These are phyloP conservation scores for Drosophila nigricruria DNA, from an alignment of 2,888 invertebrate species.

Conservation along the genomic window DNA sequence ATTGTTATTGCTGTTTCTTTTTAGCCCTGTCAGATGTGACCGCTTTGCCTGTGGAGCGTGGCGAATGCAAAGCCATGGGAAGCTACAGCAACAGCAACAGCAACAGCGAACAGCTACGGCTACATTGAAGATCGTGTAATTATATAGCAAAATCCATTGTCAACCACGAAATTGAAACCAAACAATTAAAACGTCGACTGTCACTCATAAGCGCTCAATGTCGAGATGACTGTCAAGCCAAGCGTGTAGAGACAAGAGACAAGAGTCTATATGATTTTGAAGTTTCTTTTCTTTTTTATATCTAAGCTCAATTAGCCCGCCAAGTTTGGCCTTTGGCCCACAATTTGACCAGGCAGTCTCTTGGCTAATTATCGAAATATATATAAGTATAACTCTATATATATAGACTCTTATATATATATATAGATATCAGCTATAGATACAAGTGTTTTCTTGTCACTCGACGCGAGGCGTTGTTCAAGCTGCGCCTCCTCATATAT, in stretches of 20 bases:
- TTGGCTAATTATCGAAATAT: constrained; percentile 46
- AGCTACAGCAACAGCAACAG: constrained; percentile 36
- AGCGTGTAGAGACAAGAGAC: constrained; percentile 12
- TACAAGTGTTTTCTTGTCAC: constrained; percentile 72
- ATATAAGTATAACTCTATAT: constrained; percentile 9
- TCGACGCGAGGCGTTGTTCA: constrained; percentile 58
- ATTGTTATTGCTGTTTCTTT: constrained; percentile 12
- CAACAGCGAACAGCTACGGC: constrained; percentile 24
- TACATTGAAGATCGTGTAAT: constrained; percentile 77
- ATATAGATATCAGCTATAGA: constrained; percentile 15
- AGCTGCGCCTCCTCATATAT: constrained; percentile 58
- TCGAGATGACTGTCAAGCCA: constrained; percentile 59
- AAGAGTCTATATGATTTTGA: constrained; percentile 15
- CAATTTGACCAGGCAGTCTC: constrained; percentile 29
- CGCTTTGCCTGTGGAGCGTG: constrained; percentile 76
- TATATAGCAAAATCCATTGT: constrained; percentile 80
- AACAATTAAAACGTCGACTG: constrained; percentile 72
- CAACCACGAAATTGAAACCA: constrained; percentile 80
- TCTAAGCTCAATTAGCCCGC: constrained; percentile 58
- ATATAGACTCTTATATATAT: constrained; percentile 2
- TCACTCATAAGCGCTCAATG: constrained; percentile 68
- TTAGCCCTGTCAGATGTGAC: constrained; percentile 60
- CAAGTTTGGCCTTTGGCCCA: constrained; percentile 65
- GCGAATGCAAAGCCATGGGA: constrained; percentile 73
- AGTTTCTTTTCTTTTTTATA: constrained; percentile 20